Evolutionary conservation across 2,797 vertebrate species (phyloP).

Genomic region (Hydrocynus forskahlii): DNA sequence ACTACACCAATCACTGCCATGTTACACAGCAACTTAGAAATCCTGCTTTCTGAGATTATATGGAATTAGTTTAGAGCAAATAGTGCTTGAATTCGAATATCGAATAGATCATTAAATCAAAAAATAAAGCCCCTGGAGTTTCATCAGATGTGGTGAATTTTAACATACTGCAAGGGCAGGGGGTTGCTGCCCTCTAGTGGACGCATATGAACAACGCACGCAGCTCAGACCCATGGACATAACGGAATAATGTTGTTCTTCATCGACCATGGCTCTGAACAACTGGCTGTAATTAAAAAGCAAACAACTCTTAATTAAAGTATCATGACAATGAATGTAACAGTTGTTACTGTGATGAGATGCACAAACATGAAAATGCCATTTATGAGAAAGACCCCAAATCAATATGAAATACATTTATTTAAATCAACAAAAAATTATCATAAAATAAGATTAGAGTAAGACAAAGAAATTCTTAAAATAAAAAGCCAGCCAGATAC

Average conservation of each 20-base stretch:
- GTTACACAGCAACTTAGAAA: too few species aligned
- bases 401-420: slow-evolving; percentile 56
- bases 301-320: neutral
- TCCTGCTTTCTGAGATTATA: too few species aligned
- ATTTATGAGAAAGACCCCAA: slow-evolving; percentile 32
- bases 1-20: too few species aligned
- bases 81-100: too few species aligned
- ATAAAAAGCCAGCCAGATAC: slow-evolving; percentile 37
- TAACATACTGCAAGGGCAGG: too few species aligned
- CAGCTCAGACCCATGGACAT: neutral
- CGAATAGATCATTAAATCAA: too few species aligned
- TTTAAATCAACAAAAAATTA: slow-evolving; percentile 48
- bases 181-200: slow-evolving; percentile 38
- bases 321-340: slow-evolving; percentile 2
- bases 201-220: neutral
- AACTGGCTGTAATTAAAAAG: neutral
- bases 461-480: slow-evolving; percentile 25
- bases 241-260: too few species aligned
- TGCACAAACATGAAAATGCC: slow-evolving; percentile 14
- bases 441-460: slow-evolving; percentile 29
- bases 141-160: too few species aligned
- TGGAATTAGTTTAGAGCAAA: too few species aligned
- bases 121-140: too few species aligned
- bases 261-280: neutral
- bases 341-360: neutral